A percentile compares a stretch with the other conserved stretches of the same genome.
Conservation (phyloP, 2,113 vertebrate species). For the Centropristis striata region DNA sequence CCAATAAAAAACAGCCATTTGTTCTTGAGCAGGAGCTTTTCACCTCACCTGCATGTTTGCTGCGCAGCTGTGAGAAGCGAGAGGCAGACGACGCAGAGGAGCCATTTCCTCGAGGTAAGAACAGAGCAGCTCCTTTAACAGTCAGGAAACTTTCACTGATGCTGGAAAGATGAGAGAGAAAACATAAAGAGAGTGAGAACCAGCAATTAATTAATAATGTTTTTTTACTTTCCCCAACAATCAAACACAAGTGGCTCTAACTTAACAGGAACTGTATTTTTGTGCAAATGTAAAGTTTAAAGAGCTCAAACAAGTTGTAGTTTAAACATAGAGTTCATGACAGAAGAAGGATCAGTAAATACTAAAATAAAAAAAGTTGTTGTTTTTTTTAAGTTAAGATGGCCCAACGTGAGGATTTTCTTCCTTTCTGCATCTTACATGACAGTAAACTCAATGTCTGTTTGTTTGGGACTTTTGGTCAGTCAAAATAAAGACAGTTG, state of each 20-base stretch:
- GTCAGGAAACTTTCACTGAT: conserved; percentile 99
- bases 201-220: not conserved
- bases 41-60: conserved; percentile 95
- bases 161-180: conserved; percentile 77
- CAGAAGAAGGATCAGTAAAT: not conserved
- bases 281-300: not conserved
- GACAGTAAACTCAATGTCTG: not conserved
- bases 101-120: conserved; percentile 97
- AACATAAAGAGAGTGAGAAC: not conserved
- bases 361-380: no score
- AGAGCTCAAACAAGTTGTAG: not conserved
- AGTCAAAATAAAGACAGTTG: not conserved
- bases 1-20: not conserved
- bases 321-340: not conserved
- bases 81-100: conserved; percentile 89
- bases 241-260: not conserved
- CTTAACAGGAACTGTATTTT: not conserved
- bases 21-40: not conserved
- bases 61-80: conserved; percentile 92
- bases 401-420: not conserved
- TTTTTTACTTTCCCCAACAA: not conserved
- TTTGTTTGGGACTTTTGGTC: not conserved
- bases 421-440: not conserved
- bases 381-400: not conserved
- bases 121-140: conserved; percentile 99